Evolutionary conservation across 2,888 invertebrate genomes (phyloP).

Genomic region (Pristionchus exspectatus): DNA sequence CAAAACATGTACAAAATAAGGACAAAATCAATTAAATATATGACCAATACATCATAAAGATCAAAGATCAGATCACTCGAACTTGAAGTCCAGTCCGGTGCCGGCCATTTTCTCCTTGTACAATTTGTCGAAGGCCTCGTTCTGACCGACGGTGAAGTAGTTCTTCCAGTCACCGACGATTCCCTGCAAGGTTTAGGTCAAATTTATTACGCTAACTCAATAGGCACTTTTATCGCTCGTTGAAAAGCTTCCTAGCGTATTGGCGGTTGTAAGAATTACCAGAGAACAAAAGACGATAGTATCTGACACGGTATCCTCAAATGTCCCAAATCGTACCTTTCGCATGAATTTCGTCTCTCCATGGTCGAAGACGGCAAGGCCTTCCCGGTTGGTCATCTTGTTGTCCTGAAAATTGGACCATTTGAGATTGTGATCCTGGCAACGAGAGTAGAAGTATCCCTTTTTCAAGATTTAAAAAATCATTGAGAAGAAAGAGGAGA

Average conservation of each 20-base stretch:
- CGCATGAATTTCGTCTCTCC: constrained; percentile 68
- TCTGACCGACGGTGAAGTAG: constrained; percentile 87
- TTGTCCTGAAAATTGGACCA: constrained; percentile 83
- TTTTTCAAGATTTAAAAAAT: too few relatives aligned
- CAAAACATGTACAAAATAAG: too few relatives aligned
- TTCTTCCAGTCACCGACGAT: constrained; percentile 88
- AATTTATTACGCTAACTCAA: too few relatives aligned
- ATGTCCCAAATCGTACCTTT: constrained; percentile 57
- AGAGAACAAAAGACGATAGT: too few relatives aligned
- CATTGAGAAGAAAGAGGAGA: too few relatives aligned
- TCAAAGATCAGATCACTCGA: constrained; percentile 51
- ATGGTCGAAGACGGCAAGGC: constrained; percentile 66
- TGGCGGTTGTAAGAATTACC: background rate
- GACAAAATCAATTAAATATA: constrained; percentile 7
- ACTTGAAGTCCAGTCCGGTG: constrained; percentile 57
- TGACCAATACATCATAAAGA: background rate
- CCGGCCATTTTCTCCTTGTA: constrained; percentile 70
- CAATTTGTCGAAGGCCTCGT: constrained; percentile 85
- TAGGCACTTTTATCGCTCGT: too few relatives aligned
- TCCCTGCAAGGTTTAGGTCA: constrained; percentile 52
- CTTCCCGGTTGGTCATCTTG: constrained; percentile 85
- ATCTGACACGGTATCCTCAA: too few relatives aligned
- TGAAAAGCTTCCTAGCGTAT: too few relatives aligned
- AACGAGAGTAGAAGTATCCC: too few relatives aligned
- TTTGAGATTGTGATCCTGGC: too few relatives aligned